These are phyloP conservation scores for Drosophila sturtevanti DNA, from an alignment of 1,140 invertebrate genomes.

Conservation along the genomic window DNA sequence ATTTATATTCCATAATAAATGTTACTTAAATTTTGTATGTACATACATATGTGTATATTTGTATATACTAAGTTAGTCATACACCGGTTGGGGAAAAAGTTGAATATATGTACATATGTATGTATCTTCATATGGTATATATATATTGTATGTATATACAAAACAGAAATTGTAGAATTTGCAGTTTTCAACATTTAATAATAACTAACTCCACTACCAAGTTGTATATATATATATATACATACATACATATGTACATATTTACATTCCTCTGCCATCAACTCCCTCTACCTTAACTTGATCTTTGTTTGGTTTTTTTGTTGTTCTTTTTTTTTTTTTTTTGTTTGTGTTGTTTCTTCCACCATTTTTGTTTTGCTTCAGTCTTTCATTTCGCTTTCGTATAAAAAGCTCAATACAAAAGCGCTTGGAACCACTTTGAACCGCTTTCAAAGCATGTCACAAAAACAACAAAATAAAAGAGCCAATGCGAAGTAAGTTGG, in stretches of 20 bases:
- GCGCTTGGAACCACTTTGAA: constrained; percentile 40
- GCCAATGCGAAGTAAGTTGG: neutral
- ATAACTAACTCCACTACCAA: neutral
- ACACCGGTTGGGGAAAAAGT: no score
- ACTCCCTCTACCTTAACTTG: neutral
- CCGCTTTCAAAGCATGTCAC: neutral
- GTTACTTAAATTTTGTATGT: neutral
- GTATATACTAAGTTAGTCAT: no score
- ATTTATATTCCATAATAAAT: neutral
- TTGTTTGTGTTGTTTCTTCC: neutral
- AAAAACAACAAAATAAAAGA: neutral
- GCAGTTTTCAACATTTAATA: neutral
- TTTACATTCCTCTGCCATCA: neutral
- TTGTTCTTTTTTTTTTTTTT: neutral
- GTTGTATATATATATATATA: no score
- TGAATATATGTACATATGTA: no score
- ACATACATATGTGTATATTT: no score
- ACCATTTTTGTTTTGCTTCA: constrained; percentile 1
- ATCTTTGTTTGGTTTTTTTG: neutral
- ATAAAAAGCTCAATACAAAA: constrained; percentile 29
- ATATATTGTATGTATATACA: neutral
- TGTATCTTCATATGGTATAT: no score
- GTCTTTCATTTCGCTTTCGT: constrained; percentile 1
- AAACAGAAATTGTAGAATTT: constrained; percentile 1
- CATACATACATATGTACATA: no score